A percentile compares a stretch with the other conserved stretches of the same genome.
These are phyloP conservation scores for Lacanobia wlatinum DNA, from an alignment of 2,888 invertebrate species.

Conservation along the genomic window DNA sequence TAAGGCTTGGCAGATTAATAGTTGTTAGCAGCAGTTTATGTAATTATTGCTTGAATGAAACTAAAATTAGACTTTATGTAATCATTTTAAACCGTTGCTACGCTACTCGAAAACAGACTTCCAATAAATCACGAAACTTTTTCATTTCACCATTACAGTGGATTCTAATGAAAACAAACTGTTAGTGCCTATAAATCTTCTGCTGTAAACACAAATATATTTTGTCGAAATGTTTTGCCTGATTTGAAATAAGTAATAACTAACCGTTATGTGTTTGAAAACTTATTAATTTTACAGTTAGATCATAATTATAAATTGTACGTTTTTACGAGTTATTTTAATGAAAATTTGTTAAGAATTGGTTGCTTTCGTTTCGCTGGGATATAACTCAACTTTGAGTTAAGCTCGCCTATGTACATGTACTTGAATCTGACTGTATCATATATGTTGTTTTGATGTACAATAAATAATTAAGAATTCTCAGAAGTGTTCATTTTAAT, in stretches of 20 bases:
- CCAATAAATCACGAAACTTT: conserved; percentile 6
- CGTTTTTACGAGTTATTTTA: background rate
- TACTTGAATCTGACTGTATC: too few species aligned
- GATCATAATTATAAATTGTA: background rate
- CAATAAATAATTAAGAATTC: too few species aligned
- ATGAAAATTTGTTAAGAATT: too few species aligned
- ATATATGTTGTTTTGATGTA: too few species aligned
- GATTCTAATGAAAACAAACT: conserved; percentile 24
- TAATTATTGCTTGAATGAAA: too few species aligned
- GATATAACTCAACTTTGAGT: too few species aligned
- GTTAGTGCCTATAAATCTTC: conserved; percentile 28
- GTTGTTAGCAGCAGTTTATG: too few species aligned
- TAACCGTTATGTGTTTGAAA: conserved; percentile 7
- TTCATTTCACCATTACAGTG: conserved; percentile 18
- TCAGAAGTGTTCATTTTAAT: too few species aligned
- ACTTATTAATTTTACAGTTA: conserved; percentile 4
- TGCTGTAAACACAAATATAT: conserved; percentile 32
- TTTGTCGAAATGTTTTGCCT: conserved; percentile 5
- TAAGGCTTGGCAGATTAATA: too few species aligned
- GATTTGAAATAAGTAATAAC: background rate
- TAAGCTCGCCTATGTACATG: too few species aligned
- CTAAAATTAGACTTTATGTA: conserved; percentile 1
- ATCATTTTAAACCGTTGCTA: conserved; percentile 18
- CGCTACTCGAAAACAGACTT: conserved; percentile 22
- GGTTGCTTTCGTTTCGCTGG: too few species aligned